Evolutionary conservation across 2,113 vertebrate genomes (phyloP), one percentile per base, ranked within the genome.

Genomic region (Phasianus colchicus): DNA sequence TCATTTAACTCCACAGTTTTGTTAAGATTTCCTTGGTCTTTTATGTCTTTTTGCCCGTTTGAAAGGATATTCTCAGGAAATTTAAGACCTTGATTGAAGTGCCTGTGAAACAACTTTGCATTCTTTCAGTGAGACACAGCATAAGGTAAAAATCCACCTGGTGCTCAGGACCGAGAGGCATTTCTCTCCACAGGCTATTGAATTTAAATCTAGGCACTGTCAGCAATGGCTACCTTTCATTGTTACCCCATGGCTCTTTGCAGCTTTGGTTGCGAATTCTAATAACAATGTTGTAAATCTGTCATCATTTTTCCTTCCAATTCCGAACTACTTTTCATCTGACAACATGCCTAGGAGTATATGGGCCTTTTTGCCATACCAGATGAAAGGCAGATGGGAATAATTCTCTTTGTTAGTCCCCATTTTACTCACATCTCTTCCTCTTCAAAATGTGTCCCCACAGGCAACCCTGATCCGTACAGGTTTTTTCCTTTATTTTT

Each of bases 371-470:
- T 63, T 93, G 74, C 84, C 40, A 30, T 50, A 85, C 16, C 45
- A 85, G 58, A 66, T 79, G 82, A 95, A 85, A 92, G 60, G 54
- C 74, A 80, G 58, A 70, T 50, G n/a, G 88, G 19, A 90, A 85
- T 80, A 83, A 64, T 70, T 73, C 25, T 72, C 67, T 82, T 70
- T 87, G 27, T 69, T 79, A 58, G 63, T 66, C 90, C 64, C 64
- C 63, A 75, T 70, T 82, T 58, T n/a, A 34, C 16, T 83, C 48
- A 43, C 27, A 73, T 66, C 60, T 63, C 66, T 90, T 86, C 11
- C 71, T 76, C 18, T 30, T 64, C 74, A 69, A 47, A 85, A 52
- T 27, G 3, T 40, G 40, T 83, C 43, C 63, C 75, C 67, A 71
- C 64, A 76, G 72, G 45, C 58, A 86, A 20, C 36, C 13, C 21